phyloP scores from a whole-genome alignment of 2,888 invertebrate genomes.

The Troides helena region DNA sequence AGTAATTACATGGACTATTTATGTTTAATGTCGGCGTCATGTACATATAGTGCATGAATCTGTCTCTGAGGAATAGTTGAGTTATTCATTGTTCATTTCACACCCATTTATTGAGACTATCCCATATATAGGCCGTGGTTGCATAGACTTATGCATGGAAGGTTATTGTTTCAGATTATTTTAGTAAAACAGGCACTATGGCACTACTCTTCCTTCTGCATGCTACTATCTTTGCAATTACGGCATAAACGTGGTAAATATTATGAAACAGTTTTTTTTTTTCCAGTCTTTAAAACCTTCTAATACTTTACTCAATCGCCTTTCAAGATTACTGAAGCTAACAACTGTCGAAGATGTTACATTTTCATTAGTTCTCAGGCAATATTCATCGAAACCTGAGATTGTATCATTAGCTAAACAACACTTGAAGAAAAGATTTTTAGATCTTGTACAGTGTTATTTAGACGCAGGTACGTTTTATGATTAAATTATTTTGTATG shows the following conservation, averaged over 20 bases:
- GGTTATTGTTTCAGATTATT: constrained; percentile 9
- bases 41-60: constrained; percentile 29
- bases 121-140: constrained; percentile 16
- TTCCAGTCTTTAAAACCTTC: constrained; percentile 89
- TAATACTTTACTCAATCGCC: constrained; percentile 88
- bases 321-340: constrained; percentile 92
- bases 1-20: constrained; percentile 6
- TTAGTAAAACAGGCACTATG: constrained; percentile 9
- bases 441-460: constrained; percentile 92
- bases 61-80: constrained; percentile 28
- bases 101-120: constrained; percentile 16
- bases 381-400: constrained; percentile 89
- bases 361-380: constrained; percentile 90
- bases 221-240: constrained; percentile 32
- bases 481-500: neutral
- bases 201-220: constrained; percentile 23
- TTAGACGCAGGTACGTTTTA: constrained; percentile 85
- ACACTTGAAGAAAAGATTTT: constrained; percentile 90
- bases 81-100: constrained; percentile 20
- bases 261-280: constrained; percentile 17
- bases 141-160: constrained; percentile 28
- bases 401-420: constrained; percentile 86
- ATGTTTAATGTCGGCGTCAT: constrained; percentile 14
- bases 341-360: constrained; percentile 95
- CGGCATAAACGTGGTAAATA: constrained; percentile 31